Percentiles rank a stretch among this genome's conserved stretches.
These are phyloP conservation scores for Phrynocephalus guinanensis DNA, from an alignment of 2,797 vertebrate genomes.

Conservation along the genomic window DNA sequence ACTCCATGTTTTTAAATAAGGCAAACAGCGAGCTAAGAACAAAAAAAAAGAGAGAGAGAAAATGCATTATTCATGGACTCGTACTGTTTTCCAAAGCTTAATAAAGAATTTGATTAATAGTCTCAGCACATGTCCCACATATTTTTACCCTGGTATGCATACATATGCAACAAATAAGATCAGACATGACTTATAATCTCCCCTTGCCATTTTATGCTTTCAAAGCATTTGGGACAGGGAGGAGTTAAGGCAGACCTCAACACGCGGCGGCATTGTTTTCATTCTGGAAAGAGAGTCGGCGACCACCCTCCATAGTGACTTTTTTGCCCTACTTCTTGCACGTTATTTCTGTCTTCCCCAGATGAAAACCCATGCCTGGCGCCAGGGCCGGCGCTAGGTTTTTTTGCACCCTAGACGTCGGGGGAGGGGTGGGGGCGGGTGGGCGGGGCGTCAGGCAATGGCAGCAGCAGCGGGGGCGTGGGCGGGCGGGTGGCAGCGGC, in stretches of 20 bases:
- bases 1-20: conserved; percentile 68
- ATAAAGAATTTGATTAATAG: conserved; percentile 77
- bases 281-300: conserved; percentile 35
- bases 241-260: conserved; percentile 46
- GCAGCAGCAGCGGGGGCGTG: no score
- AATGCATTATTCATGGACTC: conserved; percentile 73
- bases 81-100: conserved; percentile 70
- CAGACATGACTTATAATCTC: conserved; percentile 41
- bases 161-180: conserved; percentile 51
- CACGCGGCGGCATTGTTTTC: conserved; percentile 49
- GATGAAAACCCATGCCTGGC: not conserved
- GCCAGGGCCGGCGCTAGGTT: no score
- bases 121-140: conserved; percentile 54
- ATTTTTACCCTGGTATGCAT: conserved; percentile 60
- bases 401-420: no score
- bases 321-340: conserved; percentile 30
- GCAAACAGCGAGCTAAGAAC: conserved; percentile 58
- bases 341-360: not conserved
- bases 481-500: no score
- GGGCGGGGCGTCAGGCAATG: no score
- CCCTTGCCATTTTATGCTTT: conserved; percentile 49
- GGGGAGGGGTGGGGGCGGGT: no score
- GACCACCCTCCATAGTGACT: conserved; percentile 23
- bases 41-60: conserved; percentile 14
- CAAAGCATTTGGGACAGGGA: conserved; percentile 44